Conservation (phyloP, 2,797 vertebrate species). For the Sparus aurata region DNA sequence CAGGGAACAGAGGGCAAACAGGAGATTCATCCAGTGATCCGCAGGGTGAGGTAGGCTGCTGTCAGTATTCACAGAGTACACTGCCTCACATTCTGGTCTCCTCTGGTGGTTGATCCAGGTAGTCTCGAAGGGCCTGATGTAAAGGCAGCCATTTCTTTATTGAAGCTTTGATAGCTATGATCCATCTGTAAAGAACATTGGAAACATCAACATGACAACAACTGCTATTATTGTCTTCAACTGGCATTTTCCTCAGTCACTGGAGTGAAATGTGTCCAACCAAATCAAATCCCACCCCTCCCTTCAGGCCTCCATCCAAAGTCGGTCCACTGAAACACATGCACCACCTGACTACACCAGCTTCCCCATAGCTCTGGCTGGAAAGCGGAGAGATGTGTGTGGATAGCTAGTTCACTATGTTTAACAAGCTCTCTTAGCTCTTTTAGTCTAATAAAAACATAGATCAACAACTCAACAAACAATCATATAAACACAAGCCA, state of each 20-base stretch:
- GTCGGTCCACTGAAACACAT: no score
- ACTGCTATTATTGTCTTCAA: background rate
- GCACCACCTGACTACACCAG: no score
- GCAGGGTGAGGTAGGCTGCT: background rate
- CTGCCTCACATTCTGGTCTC: conserved; percentile 90
- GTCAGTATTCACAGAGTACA: background rate
- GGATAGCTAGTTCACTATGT: no score
- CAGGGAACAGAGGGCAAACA: background rate
- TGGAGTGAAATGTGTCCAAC: background rate
- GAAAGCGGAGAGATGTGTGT: no score
- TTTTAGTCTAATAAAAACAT: no score
- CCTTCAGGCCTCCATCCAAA: no score
- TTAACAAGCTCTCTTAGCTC: no score
- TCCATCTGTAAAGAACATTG: conserved; percentile 86
- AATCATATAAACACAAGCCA: no score
- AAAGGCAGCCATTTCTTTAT: conserved; percentile 93
- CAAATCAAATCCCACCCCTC: no score
- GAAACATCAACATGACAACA: background rate
- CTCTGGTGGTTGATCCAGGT: conserved; percentile 88
- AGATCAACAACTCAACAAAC: no score
- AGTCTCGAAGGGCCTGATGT: conserved; percentile 91
- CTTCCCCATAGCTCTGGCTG: no score
- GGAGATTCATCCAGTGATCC: background rate
- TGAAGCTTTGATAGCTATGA: conserved; percentile 89
- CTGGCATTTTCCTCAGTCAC: background rate